Evolutionary conservation across 2,797 vertebrate genomes (phyloP), one percentile per base, ranked within the genome.

Genomic region (Labroides dimidiatus): DNA sequence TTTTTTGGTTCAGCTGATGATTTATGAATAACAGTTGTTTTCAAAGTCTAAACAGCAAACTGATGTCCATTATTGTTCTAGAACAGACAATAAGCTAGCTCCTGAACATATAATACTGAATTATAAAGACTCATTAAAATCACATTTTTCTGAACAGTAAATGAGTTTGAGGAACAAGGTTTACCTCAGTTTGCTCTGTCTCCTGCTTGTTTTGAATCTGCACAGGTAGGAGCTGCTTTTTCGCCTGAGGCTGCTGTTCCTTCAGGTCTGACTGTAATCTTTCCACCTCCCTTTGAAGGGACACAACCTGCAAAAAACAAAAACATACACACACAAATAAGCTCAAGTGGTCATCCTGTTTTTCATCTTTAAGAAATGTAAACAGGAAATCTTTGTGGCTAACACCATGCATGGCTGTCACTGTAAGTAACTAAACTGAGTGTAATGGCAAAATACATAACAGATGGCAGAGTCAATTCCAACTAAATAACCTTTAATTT

Each of bases 241-340:
- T 17, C n/a, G 50, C 6, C 45, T 54, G 30, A 4, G 30, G 50
- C 45, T 50, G 54, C 61, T 66, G 64, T 41, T 53, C 58, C 64
- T 49, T 4, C 14, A 24, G 14, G 48, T 6, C 14, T 24, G 13
- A 24, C 7, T 24, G 13, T 13, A 49, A 21, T 14, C 23, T 6
- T 21, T 24, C 48, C 21, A 49, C 6, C 14, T 69, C 52, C n/a
- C 41, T 58, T 37, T 73, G 60, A 58, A 72, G 57, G 33, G 1
- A 68, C 6, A 12, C 44, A 10, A 75, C 71, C 82, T 87, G 14
- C 54, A 13, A 45, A 23, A 54, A 47, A 73, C 33, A 69, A 21
- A 58, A 4, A 6, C 7, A 59, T 27, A 27, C 24, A 27, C 24
- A 27, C 24, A 27, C 24, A 27, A n/a, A 36, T 2, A 36, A 36